These are phyloP conservation scores for Turritopsis rubra DNA, from an alignment of 30 jellyfish, hydroid and myxozoan genomes.

Conservation along the genomic window DNA sequence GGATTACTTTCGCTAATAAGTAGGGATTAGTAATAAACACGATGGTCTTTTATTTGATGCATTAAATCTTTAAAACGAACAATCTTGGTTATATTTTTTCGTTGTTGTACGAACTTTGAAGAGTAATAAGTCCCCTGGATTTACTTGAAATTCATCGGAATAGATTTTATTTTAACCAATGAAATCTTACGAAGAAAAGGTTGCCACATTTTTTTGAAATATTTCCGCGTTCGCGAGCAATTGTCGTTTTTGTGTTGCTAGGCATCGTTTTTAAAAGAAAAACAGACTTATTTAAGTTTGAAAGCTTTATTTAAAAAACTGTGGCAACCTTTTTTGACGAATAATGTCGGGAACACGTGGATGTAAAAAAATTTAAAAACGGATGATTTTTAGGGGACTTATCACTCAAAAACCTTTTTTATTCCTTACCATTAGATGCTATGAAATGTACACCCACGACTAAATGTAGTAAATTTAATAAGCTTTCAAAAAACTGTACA, in stretches of 20 bases:
- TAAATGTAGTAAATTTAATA: not conserved
- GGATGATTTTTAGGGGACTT: not conserved
- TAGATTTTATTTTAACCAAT: not conserved
- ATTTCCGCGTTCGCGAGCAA: not conserved
- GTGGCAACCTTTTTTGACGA: not conserved
- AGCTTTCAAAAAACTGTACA: not conserved
- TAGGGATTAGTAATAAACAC: not conserved
- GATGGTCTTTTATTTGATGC: not conserved
- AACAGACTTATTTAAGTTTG: not conserved
- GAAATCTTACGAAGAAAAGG: not conserved
- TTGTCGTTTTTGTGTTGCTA: not conserved
- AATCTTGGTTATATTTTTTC: not conserved
- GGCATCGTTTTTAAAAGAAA: not conserved
- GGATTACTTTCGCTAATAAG: not conserved
- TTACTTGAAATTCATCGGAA: not conserved
- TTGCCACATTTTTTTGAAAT: not conserved
- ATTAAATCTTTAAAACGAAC: not conserved
- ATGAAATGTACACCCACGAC: not conserved
- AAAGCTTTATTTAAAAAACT: not conserved
- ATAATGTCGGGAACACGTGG: not conserved
- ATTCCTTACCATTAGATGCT: not conserved
- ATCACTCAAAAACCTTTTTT: not conserved
- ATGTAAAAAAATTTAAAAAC: not conserved
- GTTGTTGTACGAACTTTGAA: not conserved
- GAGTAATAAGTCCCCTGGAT: not conserved